A percentile compares a stretch with the other conserved stretches of the same genome.
phyloP scores from a whole-genome alignment of 2,888 invertebrate species.

The Trissoscelio sp. region DNA sequence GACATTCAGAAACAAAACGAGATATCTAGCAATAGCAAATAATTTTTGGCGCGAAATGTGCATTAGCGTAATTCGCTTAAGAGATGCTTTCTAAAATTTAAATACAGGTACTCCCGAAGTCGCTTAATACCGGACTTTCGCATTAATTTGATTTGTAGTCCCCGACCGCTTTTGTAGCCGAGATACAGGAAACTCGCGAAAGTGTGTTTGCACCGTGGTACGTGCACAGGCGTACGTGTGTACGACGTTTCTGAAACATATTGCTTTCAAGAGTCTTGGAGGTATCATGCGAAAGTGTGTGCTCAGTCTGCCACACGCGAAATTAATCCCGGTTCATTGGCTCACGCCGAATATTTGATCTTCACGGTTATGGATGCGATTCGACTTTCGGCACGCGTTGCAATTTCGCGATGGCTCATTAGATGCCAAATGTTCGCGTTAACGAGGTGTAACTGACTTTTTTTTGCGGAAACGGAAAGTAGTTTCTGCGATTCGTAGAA shows the following conservation, averaged over 20 bases:
- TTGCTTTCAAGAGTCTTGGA: constrained; percentile 35
- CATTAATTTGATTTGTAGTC: constrained; percentile 73
- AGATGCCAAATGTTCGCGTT: constrained; percentile 13
- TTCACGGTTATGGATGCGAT: too few species aligned
- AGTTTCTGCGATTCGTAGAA: too few species aligned
- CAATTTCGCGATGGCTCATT: constrained; percentile 17
- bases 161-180: constrained; percentile 63
- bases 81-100: constrained; percentile 36
- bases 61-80: constrained; percentile 28
- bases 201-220: constrained; percentile 24
- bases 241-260: constrained; percentile 46
- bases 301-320: constrained; percentile 16
- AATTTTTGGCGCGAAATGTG: constrained; percentile 16
- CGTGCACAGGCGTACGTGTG: constrained; percentile 36
- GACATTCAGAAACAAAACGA: too few species aligned
- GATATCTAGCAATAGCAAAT: too few species aligned
- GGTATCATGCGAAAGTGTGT: constrained; percentile 23
- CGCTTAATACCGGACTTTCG: constrained; percentile 63
- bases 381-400: too few species aligned
- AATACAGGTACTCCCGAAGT: constrained; percentile 31
- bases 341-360: constrained; percentile 39
- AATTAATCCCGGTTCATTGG: constrained; percentile 44
- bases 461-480: too few species aligned
- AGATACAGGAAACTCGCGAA: constrained; percentile 46
- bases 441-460: constrained; percentile 17